Base-by-base conservation (phyloP, 2,797 vertebrate species). In the Mus spretus region DNA sequence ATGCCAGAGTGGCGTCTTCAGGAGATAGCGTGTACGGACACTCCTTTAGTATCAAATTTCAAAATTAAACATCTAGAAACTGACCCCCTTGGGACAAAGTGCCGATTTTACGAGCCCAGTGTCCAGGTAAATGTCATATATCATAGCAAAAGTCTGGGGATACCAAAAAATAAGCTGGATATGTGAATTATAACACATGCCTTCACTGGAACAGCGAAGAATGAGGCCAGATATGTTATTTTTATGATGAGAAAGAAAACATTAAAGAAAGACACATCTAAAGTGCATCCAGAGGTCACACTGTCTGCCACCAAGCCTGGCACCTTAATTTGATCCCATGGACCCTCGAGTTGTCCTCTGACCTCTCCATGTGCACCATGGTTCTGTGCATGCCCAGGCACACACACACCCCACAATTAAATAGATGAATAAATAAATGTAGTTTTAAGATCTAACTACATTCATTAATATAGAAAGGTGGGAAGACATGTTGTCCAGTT, bases 211-310 rank as follows among this genome's bases (percentile, higher is more conserved):
- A 86, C 47, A 89, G 12, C 19, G 74, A 89, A 67, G 17, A 75
- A 17, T 50, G 61, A 67, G 31, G 40, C 17, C 19, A 8, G 28
- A 67, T 67, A 6, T 61, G 11, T 50, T 80, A 50, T 12, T 70
- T 94, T 78, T 90, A 61, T 37, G 84, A 61, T 85, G 31, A 89
- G 95, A 95, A 90, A 85, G 24, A 67, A 80, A 81, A 70, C 37
- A 89, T 37, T 81, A 61, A 85, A 82, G 55, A 79, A 86, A 91
- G 82, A 85, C 47, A 86, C 6, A 44, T 87, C 22, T 92, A 40
- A 88, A 86, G 40, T 89, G 40, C 37, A 83, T 80, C 37, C 53
- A 44, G 53, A 74, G 53, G 17, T 28, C 24, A 59, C 44, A 75
- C 47, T 34, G 13, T 34, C 14, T 40, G 67, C 24, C 24, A 74